These are phyloP conservation scores for Otus scops DNA, from an alignment of 2,797 vertebrate species.

Conservation along the genomic window DNA sequence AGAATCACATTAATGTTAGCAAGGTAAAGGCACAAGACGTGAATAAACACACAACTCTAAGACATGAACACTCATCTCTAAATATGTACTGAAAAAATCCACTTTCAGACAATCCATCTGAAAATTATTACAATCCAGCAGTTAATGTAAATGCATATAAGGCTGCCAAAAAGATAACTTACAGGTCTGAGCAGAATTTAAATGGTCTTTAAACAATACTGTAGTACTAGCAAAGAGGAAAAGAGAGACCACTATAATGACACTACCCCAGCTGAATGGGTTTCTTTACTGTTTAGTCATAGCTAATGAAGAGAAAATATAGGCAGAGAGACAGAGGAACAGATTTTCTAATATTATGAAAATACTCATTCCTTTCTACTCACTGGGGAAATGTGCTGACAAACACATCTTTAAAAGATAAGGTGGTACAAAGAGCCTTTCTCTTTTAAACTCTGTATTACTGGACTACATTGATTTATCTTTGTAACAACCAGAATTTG, in stretches of 20 bases:
- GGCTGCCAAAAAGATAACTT: neutral
- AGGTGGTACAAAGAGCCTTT: neutral
- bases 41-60: neutral
- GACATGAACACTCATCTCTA: neutral
- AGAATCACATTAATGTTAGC: neutral
- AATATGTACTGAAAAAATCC: neutral
- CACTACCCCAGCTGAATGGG: neutral
- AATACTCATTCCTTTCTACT: neutral
- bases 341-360: neutral
- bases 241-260: neutral
- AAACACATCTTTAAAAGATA: neutral
- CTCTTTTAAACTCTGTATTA: neutral
- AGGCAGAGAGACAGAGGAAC: neutral
- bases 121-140: constrained; percentile 13
- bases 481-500: neutral
- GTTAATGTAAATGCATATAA: neutral
- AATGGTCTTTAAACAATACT: neutral
- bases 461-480: neutral
- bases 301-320: neutral
- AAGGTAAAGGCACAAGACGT: neutral
- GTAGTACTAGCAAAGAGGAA: neutral
- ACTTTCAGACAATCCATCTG: neutral
- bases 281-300: constrained; percentile 16
- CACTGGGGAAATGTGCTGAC: neutral
- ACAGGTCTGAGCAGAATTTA: neutral